Percentiles rank a stretch among this genome's conserved stretches.
Evolutionary conservation across 2,888 invertebrate species (phyloP).

Genomic region (Teleogryllus oceanicus): DNA sequence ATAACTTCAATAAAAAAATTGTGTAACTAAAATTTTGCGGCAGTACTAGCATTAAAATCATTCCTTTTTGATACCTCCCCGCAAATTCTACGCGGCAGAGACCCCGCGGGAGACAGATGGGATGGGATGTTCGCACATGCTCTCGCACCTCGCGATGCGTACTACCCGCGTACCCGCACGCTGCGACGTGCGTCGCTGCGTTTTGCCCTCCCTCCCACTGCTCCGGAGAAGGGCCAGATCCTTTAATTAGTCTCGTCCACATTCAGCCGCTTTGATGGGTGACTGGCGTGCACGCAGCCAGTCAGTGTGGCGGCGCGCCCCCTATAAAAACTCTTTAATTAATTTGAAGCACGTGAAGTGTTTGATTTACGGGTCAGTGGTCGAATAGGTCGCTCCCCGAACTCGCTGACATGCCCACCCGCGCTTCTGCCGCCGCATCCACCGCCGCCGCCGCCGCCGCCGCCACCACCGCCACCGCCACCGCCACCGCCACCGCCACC

Average conservation of each 20-base stretch:
- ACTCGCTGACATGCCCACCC: not conserved
- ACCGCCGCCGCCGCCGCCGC: not conserved
- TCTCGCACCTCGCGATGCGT: no score
- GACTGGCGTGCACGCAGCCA: not conserved
- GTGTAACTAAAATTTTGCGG: no score
- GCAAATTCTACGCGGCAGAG: no score
- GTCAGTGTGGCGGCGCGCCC: not conserved
- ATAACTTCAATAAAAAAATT: no score
- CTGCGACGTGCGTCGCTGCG: not conserved
- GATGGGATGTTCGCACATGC: not conserved
- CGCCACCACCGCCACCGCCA: no score
- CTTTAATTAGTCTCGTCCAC: constrained; percentile 4
- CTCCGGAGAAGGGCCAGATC: not conserved
- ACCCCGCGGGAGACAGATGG: not conserved
- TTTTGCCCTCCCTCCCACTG: not conserved
- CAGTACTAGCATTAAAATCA: no score
- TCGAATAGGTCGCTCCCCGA: not conserved
- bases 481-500: no score
- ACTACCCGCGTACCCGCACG: not conserved
- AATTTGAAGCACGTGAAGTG: not conserved
- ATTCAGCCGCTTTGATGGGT: not conserved
- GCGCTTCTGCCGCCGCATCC: not conserved
- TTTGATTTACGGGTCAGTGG: constrained; percentile 18
- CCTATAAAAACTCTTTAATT: constrained; percentile 1
- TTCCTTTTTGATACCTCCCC: no score